Base-by-base conservation (phyloP, 2,888 invertebrate species). In the Tenthredo notha region DNA sequence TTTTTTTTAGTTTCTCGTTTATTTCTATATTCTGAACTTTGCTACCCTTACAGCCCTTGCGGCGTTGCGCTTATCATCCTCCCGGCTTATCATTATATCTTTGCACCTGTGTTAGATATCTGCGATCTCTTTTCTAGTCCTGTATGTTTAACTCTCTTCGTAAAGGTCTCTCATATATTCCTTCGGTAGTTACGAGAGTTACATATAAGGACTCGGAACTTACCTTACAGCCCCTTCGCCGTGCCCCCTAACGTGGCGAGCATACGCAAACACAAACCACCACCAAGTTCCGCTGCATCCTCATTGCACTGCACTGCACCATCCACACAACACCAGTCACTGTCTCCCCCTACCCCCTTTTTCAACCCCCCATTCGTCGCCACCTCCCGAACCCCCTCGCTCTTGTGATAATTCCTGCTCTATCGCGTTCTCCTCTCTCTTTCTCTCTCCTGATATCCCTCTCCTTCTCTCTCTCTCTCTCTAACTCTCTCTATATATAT, bases 221-320 rank as follows among this genome's bases (percentile, higher is more conserved):
- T 80, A 80, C 80, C 80, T 80, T 40, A 40, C 37, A 80, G 80
- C 80, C 37, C 80, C 77, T 77, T 80, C 21, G 58, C 58, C 80
- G 80, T 80, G 80, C 61, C 80, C 77, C 80, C 80, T 80, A 58
- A 61, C 80, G 61, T 25, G 80, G 80, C 61, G 80, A 80, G 80
- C 80, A 80, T 80, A 80, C 58, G 67, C 70, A 83, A 83, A 67
- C 83, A 70, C 67, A 83, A 67, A 70, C 70, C 83, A 83, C 83
- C 67, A 83, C 50, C 83, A 47, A 83, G 83, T 83, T 70, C 85
- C 84, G 83, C 58, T 85, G 87, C 87, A 87, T 87, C 86, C 86
- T 86, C 87, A 88, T 87, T 85, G 86, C 88, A 88, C 87, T 86
- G 85, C 87, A 87, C 85, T 85, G 87, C 87, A 87, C 87, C 84